Percentiles rank a stretch among this genome's conserved stretches.
These are phyloP conservation scores for Watsonalla binaria DNA, from an alignment of 2,888 invertebrate genomes.

Conservation along the genomic window DNA sequence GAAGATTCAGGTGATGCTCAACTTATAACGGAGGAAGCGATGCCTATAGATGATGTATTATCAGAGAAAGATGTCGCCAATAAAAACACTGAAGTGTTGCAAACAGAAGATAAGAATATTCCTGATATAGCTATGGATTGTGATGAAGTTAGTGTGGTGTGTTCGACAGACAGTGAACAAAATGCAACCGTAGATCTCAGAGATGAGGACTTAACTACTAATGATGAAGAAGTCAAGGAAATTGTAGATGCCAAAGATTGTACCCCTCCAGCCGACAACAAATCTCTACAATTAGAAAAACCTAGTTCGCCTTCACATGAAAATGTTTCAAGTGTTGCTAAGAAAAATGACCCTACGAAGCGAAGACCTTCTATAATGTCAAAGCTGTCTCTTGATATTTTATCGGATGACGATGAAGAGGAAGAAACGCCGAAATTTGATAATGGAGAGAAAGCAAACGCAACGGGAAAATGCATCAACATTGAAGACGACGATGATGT, in stretches of 20 bases:
- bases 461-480: conserved; percentile 44
- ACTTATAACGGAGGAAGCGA: conserved; percentile 4
- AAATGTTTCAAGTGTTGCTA: conserved; percentile 2
- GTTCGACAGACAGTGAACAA: not conserved
- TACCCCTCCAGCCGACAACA: conserved; percentile 5
- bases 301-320: not conserved
- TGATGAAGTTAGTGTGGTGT: not conserved
- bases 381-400: conserved; percentile 57
- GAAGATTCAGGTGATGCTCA: not conserved
- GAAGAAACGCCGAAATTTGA: conserved; percentile 18
- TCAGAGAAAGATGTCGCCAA: not conserved
- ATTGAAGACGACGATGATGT: conserved; percentile 68
- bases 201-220: not conserved
- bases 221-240: conserved; percentile 12
- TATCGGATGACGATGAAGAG: conserved; percentile 67
- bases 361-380: conserved; percentile 30
- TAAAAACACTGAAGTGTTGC: not conserved
- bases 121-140: not conserved
- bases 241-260: not conserved
- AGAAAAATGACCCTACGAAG: conserved; percentile 7
- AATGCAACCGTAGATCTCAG: not conserved
- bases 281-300: conserved; percentile 7
- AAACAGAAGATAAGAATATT: not conserved
- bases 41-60: conserved; percentile 4
- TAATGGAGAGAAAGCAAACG: conserved; percentile 8